Base-by-base conservation (phyloP, 2,888 invertebrate genomes). In the Toxonevra muliebris region DNA sequence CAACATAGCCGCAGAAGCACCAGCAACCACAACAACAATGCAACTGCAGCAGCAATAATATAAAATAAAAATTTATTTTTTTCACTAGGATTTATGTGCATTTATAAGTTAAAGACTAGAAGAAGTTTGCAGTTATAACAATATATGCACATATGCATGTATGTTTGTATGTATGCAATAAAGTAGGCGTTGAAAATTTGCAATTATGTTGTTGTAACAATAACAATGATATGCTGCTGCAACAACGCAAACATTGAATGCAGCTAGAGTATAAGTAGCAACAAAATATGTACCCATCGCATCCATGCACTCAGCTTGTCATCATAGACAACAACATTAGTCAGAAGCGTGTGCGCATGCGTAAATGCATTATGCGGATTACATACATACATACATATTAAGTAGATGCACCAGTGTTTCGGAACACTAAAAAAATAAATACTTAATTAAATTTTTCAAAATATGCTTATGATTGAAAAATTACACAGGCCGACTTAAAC, bases 151-250 rank as follows among this genome's bases (percentile, higher is more conserved):
- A 53, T n/a, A 11, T 12, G 58, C 48, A 65, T 58, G 20, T 62
- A 60, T 45, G 53, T 59, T 41, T 43, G 53, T 48, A 20, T 43
- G 41, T 30, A 60, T 60, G 42, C 30, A 17, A 40, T 19, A 50
- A 53, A 19, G 17, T 42, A 65, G 67, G 65, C 67, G 67, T 67
- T 69, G 65, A 58, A 70, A 70, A 70, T 67, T 70, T 65, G 67
- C 65, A 70, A 70, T 65, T 65, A 70, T 70, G 61, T 65, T 67
- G 60, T 70, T 58, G 65, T 42, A 65, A 13, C 41, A 11, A 54
- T 30, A 54, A 60, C 54, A 61, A 17, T 54, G 58, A 43, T 15
- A 50, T 15, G 52, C 53, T 53, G 45, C 48, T 52, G 12, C 54
- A 65, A 50, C 58, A 58, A 52, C 48, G n/a, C 0, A 40, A 13